These are phyloP conservation scores for Campaea margaritaria DNA, from an alignment of 2,888 invertebrate species.

Conservation along the genomic window DNA sequence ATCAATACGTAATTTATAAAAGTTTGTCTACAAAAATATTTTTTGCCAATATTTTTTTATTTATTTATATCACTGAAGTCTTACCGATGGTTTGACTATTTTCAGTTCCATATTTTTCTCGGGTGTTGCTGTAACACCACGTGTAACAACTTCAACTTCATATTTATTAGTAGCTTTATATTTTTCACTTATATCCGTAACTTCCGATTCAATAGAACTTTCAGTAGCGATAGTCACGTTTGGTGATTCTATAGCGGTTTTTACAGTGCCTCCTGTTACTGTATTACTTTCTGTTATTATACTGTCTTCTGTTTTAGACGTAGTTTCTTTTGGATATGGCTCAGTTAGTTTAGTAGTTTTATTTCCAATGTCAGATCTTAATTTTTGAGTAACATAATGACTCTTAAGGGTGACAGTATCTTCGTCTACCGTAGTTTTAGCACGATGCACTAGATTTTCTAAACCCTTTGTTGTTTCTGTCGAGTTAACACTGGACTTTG, in stretches of 20 bases:
- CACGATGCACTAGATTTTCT: no score
- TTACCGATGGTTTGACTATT: slow-evolving; percentile 53
- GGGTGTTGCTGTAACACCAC: neutral
- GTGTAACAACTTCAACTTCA: slow-evolving; percentile 2
- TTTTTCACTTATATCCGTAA: neutral
- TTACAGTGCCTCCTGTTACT: neutral
- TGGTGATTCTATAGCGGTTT: slow-evolving; percentile 6
- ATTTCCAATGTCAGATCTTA: no score
- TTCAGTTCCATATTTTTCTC: slow-evolving; percentile 13
- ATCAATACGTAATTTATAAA: no score
- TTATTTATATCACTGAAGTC: slow-evolving; percentile 25
- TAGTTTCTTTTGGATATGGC: no score
- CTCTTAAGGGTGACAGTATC: no score
- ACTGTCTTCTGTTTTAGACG: neutral
- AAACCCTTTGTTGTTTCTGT: neutral
- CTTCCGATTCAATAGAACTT: neutral
- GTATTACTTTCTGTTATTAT: neutral
- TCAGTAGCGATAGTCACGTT: neutral
- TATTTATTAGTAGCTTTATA: neutral
- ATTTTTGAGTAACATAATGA: no score
- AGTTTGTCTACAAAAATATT: no score
- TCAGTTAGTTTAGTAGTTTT: neutral
- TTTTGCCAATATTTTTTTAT: no score
- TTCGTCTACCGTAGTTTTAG: no score
- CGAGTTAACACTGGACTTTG: neutral